Conservation (phyloP, 1,140 invertebrate species). For the Euglossa dilemma region DNA sequence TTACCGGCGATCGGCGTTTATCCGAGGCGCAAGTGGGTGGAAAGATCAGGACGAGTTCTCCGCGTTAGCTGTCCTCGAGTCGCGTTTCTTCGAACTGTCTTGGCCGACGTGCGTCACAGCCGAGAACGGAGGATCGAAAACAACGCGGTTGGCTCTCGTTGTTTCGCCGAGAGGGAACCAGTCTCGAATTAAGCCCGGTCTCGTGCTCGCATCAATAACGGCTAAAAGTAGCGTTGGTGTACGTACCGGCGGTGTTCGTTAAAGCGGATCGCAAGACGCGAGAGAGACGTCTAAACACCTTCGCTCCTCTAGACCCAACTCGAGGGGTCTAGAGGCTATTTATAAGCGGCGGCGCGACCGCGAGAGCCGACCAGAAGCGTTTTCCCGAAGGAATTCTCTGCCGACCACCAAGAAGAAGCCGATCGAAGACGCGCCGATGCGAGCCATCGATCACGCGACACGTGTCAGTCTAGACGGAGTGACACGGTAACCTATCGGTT, state of each 20-base stretch:
- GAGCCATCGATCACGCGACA: conserved; percentile 62
- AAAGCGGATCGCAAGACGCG: too few relatives aligned
- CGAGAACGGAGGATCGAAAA: background rate
- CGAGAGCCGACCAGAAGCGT: background rate
- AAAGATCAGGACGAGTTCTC: background rate
- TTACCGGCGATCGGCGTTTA: too few relatives aligned
- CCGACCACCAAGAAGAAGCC: background rate
- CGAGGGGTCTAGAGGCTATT: background rate
- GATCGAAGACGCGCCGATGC: conserved; percentile 33
- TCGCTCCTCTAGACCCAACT: too few relatives aligned
- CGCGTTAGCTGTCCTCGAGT: background rate
- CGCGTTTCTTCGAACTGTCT: background rate
- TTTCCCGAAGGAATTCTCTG: background rate
- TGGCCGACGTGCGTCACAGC: background rate
- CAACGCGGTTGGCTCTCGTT: background rate
- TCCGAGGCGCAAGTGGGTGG: too few relatives aligned
- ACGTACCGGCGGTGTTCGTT: too few relatives aligned
- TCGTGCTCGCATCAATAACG: background rate
- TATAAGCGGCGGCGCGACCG: too few relatives aligned
- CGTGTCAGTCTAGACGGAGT: conserved; percentile 68
- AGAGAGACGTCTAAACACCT: too few relatives aligned
- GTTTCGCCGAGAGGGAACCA: background rate
- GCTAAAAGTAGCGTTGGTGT: background rate
- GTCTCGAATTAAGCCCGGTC: background rate
- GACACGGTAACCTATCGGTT: conserved; percentile 75